These are phyloP conservation scores for Synergus gifuensis DNA, from an alignment of 2,888 invertebrate species.

Conservation along the genomic window DNA sequence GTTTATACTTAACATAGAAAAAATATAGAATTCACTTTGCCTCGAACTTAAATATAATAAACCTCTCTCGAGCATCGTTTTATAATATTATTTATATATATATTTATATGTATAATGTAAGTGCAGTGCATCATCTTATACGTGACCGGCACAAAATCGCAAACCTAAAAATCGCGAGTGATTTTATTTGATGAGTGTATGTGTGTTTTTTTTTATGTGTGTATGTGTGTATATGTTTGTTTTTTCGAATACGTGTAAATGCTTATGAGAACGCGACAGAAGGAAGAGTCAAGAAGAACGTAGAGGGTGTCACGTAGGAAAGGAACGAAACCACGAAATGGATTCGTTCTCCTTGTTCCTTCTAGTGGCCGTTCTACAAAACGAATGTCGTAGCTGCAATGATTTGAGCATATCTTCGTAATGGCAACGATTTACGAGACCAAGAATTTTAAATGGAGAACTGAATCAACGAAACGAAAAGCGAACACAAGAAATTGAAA, in stretches of 20 bases:
- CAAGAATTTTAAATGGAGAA: conserved; percentile 50
- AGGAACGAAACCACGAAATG: conserved; percentile 42
- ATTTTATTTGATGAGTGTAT: not conserved
- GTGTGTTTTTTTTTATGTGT: conserved; percentile 37
- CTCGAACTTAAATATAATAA: conserved; percentile 76
- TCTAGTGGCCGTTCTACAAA: conserved; percentile 44
- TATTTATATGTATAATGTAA: conserved; percentile 56
- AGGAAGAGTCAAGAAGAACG: conserved; percentile 62
- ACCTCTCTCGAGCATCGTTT: conserved; percentile 66
- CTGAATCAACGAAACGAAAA: conserved; percentile 52
- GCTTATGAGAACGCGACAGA: conserved; percentile 53
- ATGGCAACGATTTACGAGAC: conserved; percentile 72
- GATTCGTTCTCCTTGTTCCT: conserved; percentile 23
- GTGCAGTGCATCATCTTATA: conserved; percentile 51
- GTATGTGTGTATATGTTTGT: conserved; percentile 42
- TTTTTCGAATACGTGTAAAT: not conserved
- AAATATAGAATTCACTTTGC: conserved; percentile 77
- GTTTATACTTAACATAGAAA: conserved; percentile 77
- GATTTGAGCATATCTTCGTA: conserved; percentile 68
- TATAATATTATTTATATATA: conserved; percentile 55
- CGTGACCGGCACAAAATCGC: conserved; percentile 41
- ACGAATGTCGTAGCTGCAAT: conserved; percentile 65
- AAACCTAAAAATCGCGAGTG: conserved; percentile 19
- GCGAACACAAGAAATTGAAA: conserved; percentile 47
- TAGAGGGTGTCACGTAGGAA: conserved; percentile 54